These are phyloP conservation scores for Netelia melanura DNA, from an alignment of 2,888 invertebrate species.

Conservation along the genomic window DNA sequence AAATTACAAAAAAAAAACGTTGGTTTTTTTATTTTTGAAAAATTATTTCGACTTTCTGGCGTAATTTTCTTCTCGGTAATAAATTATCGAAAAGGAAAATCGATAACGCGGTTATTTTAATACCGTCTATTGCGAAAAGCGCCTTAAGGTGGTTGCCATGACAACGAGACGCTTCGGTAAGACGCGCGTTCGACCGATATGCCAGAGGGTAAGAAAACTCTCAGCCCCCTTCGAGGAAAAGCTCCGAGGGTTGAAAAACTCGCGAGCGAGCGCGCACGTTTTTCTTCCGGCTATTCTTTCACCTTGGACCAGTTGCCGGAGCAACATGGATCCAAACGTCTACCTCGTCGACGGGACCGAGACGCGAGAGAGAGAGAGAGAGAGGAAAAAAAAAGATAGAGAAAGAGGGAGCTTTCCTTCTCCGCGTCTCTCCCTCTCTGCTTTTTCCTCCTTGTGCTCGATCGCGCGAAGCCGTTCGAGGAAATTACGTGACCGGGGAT, in stretches of 20 bases:
- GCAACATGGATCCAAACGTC: slow-evolving; percentile 67
- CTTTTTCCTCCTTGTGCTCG: slow-evolving; percentile 35
- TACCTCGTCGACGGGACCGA: slow-evolving; percentile 49
- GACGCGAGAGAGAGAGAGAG: neutral
- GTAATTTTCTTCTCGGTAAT: neutral
- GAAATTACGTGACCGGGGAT: slow-evolving; percentile 66
- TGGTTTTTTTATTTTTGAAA: too few relatives aligned
- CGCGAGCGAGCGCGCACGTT: slow-evolving; percentile 52
- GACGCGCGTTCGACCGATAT: slow-evolving; percentile 49
- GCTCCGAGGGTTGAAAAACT: slow-evolving; percentile 32
- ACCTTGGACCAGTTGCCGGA: slow-evolving; percentile 69
- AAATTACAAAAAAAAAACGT: too few relatives aligned
- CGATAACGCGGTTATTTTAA: neutral
- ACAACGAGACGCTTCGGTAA: slow-evolving; percentile 54
- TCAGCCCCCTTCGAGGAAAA: slow-evolving; percentile 29
- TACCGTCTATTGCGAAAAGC: slow-evolving; percentile 76
- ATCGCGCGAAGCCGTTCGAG: slow-evolving; percentile 57
- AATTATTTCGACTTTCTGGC: too few relatives aligned
- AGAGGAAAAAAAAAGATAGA: neutral
- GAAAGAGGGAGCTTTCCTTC: slow-evolving; percentile 6
- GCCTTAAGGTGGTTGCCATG: slow-evolving; percentile 79
- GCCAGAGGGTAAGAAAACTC: slow-evolving; percentile 59
- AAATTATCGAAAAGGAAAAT: slow-evolving; percentile 4
- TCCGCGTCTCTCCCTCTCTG: slow-evolving; percentile 48
- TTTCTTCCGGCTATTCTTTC: slow-evolving; percentile 68